Evolutionary conservation across 2,888 invertebrate genomes (phyloP), one percentile per base, ranked within the genome.

Genomic region (Neelides folsomi): DNA sequence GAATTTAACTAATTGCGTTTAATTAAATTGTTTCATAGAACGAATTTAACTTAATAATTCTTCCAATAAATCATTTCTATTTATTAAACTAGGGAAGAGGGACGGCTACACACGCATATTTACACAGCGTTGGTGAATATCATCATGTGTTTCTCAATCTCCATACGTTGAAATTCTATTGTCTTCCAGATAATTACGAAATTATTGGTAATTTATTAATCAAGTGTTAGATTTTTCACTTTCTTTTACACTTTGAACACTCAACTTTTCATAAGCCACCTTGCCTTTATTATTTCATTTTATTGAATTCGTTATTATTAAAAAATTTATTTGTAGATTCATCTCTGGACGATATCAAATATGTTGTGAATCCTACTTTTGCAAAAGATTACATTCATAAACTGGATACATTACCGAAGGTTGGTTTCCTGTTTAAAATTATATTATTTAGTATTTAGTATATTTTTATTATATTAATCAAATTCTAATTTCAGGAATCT

Each of bases 141-240:
- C 98, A 99, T 73, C 95, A 95, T 76, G 97, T 99, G 1, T 99
- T 88, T 68, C 76, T 98, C 10, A 99, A 99, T 75, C 76, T 99
- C 48, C 89, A 88, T 65, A 95, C 97, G 0, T 75, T 98, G 55
- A 88, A 92, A 68, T 99, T 98, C 73, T 99, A 98, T 72, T 99
- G 98, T 69, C 75, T 99, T 56, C 98, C 98, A 1, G 98, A 99
- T 69, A 98, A 98, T 71, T 99, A 99, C 75, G 94, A 98, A 77
- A 92, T 99, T 65, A 88, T 95, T 65, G 93, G 92, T 82, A 77
- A 77, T 70, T 67, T 12, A n/a, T n/a, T n/a, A n/a, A n/a, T n/a
- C n/a, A n/a, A n/a, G n/a, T n/a, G n/a, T n/a, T n/a, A n/a, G n/a
- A n/a, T n/a, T n/a, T n/a, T n/a, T n/a, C n/a, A n/a, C n/a, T n/a